These are phyloP conservation scores for Macrophya annulata DNA, from an alignment of 2,888 invertebrate genomes.

Conservation along the genomic window DNA sequence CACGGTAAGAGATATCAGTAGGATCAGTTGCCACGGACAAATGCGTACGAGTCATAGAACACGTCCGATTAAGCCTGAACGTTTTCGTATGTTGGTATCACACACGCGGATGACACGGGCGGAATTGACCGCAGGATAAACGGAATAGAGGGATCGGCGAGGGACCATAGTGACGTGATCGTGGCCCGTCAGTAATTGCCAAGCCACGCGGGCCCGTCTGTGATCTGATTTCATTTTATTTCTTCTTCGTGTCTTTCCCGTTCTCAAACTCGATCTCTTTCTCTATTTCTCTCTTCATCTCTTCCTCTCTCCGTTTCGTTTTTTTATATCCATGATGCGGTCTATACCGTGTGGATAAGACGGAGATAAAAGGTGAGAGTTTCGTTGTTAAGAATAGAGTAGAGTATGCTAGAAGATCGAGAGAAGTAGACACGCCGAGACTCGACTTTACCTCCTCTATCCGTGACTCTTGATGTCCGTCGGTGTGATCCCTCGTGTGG, in stretches of 20 bases:
- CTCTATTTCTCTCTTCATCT: conserved; percentile 56
- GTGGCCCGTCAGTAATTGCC: conserved; percentile 67
- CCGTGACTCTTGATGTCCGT: conserved; percentile 44
- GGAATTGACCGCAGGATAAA: conserved; percentile 30
- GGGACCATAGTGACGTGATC: conserved; percentile 49
- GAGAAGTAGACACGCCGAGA: conserved; percentile 36
- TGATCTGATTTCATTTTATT: conserved; percentile 73
- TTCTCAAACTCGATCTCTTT: conserved; percentile 58
- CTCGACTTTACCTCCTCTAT: conserved; percentile 8
- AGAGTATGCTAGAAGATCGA: conserved; percentile 21
- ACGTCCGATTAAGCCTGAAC: conserved; percentile 40
- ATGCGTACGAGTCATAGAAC: conserved; percentile 35
- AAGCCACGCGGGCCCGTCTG: conserved; percentile 64
- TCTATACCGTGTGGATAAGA: conserved; percentile 40
- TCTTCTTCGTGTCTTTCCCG: conserved; percentile 67
- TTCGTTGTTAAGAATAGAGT: conserved; percentile 44
- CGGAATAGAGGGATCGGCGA: conserved; percentile 42
- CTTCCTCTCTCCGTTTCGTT: conserved; percentile 61
- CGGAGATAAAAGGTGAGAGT: conserved; percentile 42
- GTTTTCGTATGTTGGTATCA: conserved; percentile 48
- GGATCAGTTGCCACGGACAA: conserved; percentile 41
- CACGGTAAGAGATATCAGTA: conserved; percentile 43
- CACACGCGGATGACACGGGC: conserved; percentile 47
- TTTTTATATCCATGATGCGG: conserved; percentile 61
- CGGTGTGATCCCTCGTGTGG: conserved; percentile 52